Conservation (phyloP, 2,797 vertebrate genomes). For the Sparidentex hasta region DNA sequence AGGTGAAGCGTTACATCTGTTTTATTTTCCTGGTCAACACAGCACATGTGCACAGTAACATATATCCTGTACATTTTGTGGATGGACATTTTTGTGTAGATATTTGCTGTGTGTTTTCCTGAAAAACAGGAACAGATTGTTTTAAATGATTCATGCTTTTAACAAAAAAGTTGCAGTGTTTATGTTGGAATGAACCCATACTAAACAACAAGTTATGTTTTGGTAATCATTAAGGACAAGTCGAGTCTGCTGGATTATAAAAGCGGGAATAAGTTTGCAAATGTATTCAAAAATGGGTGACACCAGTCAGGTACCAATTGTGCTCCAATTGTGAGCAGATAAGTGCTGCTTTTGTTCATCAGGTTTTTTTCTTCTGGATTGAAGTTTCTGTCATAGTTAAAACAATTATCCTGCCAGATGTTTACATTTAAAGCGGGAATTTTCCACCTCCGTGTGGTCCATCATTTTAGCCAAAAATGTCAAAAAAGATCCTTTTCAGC, state of each 20-base stretch:
- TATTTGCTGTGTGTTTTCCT: conserved; percentile 3
- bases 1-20: conserved; percentile 53
- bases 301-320: neutral
- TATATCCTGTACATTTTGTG: neutral
- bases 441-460: neutral
- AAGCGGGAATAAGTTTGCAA: neutral
- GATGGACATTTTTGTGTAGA: neutral
- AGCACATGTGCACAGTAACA: conserved; percentile 26
- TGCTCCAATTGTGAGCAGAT: neutral
- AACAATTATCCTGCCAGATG: neutral
- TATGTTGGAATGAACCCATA: conserved; percentile 19
- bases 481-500: neutral
- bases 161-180: neutral
- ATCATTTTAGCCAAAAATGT: neutral
- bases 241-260: neutral
- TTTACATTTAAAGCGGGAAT: neutral
- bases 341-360: neutral
- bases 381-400: neutral
- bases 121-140: neutral
- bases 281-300: neutral
- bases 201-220: neutral
- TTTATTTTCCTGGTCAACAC: neutral
- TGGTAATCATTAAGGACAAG: neutral
- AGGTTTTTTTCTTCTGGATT: neutral
- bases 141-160: neutral